Evolutionary conservation across 2,888 invertebrate species (phyloP), one percentile per base, ranked within the genome.

Genomic region (Epistrophella euchroma): DNA sequence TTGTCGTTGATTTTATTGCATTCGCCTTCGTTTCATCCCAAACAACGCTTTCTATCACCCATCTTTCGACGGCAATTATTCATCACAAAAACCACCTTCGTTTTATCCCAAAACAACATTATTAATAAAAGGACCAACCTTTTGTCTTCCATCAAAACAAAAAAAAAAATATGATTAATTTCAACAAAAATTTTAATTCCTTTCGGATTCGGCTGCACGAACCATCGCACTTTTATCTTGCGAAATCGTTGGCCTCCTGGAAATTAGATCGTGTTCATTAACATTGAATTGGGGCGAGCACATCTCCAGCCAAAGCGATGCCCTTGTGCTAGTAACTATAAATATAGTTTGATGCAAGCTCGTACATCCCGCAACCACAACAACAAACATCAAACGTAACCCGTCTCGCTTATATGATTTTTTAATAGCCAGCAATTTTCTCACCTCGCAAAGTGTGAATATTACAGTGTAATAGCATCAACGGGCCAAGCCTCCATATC

Each of bases 381-480:
- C 79, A 74, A 56, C 68, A 68, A 76, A 86, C 86, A 78, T 86
- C 86, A 86, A 86, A 86, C 62, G 86, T 64, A 86, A 66, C 82
- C 77, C 82, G 79, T 79, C 80, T 75, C 74, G 81, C 84, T 89
- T 90, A 91, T 91, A 92, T 92, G 91, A 91, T 91, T 91, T 92
- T 92, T 92, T 92, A 92, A 92, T 92, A 92, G 92, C 92, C 91
- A 88, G 91, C 92, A 92, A 92, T 92, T 92, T 92, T 92, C 92
- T 92, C 92, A 92, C 92, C 92, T 92, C 92, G 90, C 91, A 91
- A 92, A 92, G 92, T 92, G 92, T 92, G 92, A 92, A 92, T 92
- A 92, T 92, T 92, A 92, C 91, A 91, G 92, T 92, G 91, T 91
- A 91, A 91, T 91, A 92, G 91, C 91, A 91, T 91, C 91, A 92